Evolutionary conservation across 2,888 invertebrate species (phyloP), one percentile per base, ranked within the genome.

Genomic region (Gymnoscelis rufifasciata): DNA sequence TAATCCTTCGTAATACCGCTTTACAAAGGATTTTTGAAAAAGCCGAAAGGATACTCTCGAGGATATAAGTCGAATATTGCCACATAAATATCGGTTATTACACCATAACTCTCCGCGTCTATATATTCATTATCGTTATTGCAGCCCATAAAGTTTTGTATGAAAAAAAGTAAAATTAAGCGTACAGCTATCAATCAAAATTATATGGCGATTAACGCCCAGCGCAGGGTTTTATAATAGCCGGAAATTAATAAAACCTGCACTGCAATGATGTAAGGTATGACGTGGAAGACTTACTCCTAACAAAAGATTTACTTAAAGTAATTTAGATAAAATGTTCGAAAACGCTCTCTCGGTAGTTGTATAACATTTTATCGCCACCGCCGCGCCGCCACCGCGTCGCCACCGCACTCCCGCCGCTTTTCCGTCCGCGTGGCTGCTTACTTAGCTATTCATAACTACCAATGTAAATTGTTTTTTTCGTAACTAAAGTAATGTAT

Each of bases 161-260:
- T 74, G 73, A 74, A 78, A 79, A 75, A 74, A 69, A 66, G 71
- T 74, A 73, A 75, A 78, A 73, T 66, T 62, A 66, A 65, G 52
- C 58, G 66, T 63, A 62, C 54, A 67, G 71, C 73, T 68, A 81
- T 82, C 79, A 74, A 81, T 81, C 80, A 81, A 78, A 59, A 78
- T 81, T 80, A 78, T 74, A 70, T 69, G 64, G 64, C 74, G 70
- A 78, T 81, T 78, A 78, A 71, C 64, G 69, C 59, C 54, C 62
- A 63, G 53, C 56, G 47, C 55, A 56, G 56, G 54, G 56, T 55
- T 57, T 64, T 69, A 59, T 72, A 75, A 75, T 68, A 64, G 62
- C 72, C 72, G 77, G 76, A 75, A 75, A 80, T 78, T 76, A 78
- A 74, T 71, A 68, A 44, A 56, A 60, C 57, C 46, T 66, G 64